Percentiles rank a stretch among this genome's conserved stretches.
phyloP scores from a whole-genome alignment of 2,888 invertebrate genomes.

The Protophormia terraenovae region DNA sequence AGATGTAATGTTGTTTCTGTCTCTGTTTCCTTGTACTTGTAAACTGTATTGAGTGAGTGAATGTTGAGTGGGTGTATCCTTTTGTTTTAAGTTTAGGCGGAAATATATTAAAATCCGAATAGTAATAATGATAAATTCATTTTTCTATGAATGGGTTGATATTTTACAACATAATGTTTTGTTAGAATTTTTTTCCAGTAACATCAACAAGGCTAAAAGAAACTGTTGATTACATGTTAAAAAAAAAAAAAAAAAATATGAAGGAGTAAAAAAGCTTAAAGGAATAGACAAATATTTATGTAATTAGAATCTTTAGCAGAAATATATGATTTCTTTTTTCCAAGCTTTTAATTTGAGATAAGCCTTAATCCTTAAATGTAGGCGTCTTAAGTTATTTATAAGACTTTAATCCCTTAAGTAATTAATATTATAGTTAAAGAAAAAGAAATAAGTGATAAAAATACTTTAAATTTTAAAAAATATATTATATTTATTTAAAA shows the following conservation, averaged over 20 bases:
- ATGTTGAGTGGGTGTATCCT: constrained; percentile 27
- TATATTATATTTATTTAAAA: neutral
- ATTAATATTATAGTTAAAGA: neutral
- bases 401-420: constrained; percentile 13
- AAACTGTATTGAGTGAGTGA: neutral
- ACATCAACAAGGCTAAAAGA: constrained; percentile 31
- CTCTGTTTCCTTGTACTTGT: neutral
- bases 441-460: neutral
- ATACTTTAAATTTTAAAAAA: neutral
- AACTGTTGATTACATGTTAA: constrained; percentile 32
- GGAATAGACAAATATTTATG: neutral
- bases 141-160: neutral
- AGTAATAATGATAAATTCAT: constrained; percentile 31
- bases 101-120: constrained; percentile 48
- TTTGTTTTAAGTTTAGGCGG: constrained; percentile 46
- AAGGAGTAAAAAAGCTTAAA: neutral
- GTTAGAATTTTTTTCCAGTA: neutral
- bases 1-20: neutral
- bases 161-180: neutral
- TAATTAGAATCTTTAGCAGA: constrained; percentile 3
- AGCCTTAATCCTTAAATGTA: neutral
- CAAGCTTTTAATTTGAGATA: neutral
- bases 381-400: neutral
- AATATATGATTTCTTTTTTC: neutral
- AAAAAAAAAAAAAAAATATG: neutral